Conservation (phyloP, 2,888 invertebrate species). For the Phortica okadai region DNA sequence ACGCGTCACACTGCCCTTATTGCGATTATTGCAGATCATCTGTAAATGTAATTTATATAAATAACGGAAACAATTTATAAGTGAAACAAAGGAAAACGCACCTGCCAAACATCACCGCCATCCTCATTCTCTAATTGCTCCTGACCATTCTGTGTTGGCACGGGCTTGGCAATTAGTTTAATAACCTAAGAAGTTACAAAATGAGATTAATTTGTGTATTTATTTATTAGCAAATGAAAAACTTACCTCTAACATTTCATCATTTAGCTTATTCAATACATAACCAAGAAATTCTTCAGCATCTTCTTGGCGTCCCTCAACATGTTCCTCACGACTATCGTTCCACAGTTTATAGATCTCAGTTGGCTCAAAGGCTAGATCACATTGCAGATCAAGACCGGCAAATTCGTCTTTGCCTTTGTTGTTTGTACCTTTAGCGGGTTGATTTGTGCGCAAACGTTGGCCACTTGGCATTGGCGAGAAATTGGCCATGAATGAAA, state of each 20-base stretch:
- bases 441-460: conserved; percentile 69
- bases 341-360: conserved; percentile 91
- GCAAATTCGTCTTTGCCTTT: conserved; percentile 76
- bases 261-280: conserved; percentile 94
- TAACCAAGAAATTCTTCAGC: conserved; percentile 97
- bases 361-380: conserved; percentile 92
- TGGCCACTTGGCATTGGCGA: conserved; percentile 81
- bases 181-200: conserved; percentile 76
- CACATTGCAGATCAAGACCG: conserved; percentile 81
- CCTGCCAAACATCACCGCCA: conserved; percentile 76
- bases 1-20: conserved; percentile 92
- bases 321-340: conserved; percentile 82
- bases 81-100: conserved; percentile 45
- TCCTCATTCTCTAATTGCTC: conserved; percentile 74
- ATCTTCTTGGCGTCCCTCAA: conserved; percentile 96
- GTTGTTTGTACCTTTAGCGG: conserved; percentile 71
- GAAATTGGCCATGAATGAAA: conserved; percentile 85
- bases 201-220: not conserved
- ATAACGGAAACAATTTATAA: conserved; percentile 16
- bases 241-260: conserved; percentile 94
- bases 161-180: conserved; percentile 80
- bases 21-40: conserved; percentile 84
- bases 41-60: conserved; percentile 43
- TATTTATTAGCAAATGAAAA: not conserved
- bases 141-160: conserved; percentile 76